Base-by-base conservation (phyloP, 2,888 invertebrate species). In the Meliscaeva auricollis region DNA sequence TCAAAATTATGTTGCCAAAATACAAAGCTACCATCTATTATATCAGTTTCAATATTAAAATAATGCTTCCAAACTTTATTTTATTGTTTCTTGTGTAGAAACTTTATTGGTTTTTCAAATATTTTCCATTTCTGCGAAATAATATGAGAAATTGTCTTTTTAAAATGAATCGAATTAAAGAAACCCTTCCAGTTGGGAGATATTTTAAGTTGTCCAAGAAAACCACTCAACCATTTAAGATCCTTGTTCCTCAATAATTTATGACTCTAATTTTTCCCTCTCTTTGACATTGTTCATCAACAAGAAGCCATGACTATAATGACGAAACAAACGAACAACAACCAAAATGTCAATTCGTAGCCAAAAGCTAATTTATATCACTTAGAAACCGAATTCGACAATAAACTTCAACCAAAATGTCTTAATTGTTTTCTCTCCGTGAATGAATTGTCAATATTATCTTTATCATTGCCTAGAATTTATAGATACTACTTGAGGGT, bases 381-480 rank as follows among this genome's bases (percentile, higher is more conserved):
- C 13, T 0, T 38, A 3, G 11, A 38, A 38, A 13, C 11, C 7
- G 13, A 38, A 9, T 38, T 38, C 3, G 9, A 38, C 9, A 38
- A 38, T 38, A 35, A 35, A 9, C 35, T 35, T 35, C 9, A 8
- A 8, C 35, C n/a, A n/a, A n/a, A 38, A 1, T 44, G 44, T 38
- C 60, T 68, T 68, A 77, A 82, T 73, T 77, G 73, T 50, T 82
- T 77, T 60, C 60, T 69, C 46, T 48, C 41, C 35, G 5, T 68
- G 38, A 35, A 68, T 77, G 46, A 77, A 78, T 77, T 73, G 73
- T 52, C 60, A 68, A 73, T 48, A 77, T 77, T 73, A 54, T 82
- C 66, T 46, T 82, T 58, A 72, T 52, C 50, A 44, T 50, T 41
- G 22, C 35, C 13, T 35, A 30, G 9, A 11, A 15, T 15, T 2